A percentile compares a stretch with the other conserved stretches of the same genome.
Evolutionary conservation across 1,140 invertebrate genomes (phyloP).

Genomic region (Trypoxylus dichotomus): DNA sequence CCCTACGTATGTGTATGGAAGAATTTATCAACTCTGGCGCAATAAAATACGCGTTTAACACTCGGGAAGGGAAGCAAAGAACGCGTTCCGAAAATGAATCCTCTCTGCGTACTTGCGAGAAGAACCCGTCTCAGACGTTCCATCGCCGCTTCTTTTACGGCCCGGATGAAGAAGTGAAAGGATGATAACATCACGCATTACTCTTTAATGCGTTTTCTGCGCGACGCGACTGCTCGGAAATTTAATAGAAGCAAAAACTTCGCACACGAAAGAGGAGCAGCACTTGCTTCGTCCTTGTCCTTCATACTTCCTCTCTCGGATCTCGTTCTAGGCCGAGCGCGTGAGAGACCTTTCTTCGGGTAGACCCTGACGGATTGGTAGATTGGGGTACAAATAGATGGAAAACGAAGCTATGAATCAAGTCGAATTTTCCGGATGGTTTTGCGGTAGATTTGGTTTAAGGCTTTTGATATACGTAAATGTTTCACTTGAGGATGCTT

Average conservation of each 20-base stretch:
- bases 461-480: constrained; percentile 3
- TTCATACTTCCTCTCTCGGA: not conserved
- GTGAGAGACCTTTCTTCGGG: not conserved
- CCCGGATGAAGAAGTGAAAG: constrained; percentile 1
- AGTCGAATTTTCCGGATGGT: not conserved
- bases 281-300: not conserved
- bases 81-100: not conserved
- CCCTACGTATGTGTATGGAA: not conserved
- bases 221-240: not conserved
- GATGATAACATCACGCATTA: not conserved
- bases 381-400: constrained; percentile 2
- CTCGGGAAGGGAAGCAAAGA: not conserved
- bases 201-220: not conserved
- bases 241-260: constrained; percentile 4
- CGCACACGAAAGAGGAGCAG: not conserved
- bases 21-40: not conserved
- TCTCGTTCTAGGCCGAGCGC: not conserved
- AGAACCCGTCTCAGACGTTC: not conserved
- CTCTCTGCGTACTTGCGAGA: not conserved
- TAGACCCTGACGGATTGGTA: not conserved
- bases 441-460: constrained; percentile 6
- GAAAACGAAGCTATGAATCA: not conserved
- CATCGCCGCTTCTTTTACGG: not conserved
- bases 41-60: constrained; percentile 7
- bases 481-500: not conserved